Base-by-base conservation (phyloP, 2,888 invertebrate genomes). In the Iselma pallidipennis region DNA sequence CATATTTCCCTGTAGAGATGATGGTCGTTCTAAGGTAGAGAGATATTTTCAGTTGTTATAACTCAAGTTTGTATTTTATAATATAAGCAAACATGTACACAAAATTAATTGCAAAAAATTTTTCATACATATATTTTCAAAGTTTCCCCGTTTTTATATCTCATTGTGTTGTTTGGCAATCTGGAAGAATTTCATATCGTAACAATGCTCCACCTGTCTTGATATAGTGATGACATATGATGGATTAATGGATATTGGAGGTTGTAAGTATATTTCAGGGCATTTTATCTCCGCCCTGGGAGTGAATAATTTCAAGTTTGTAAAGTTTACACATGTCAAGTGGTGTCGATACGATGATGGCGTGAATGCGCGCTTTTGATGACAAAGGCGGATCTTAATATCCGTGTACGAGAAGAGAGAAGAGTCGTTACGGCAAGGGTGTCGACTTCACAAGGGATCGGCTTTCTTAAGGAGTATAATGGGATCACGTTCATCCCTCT, bases 231-330 rank as follows among this genome's bases (percentile, higher is more conserved):
- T 65, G 88, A 88, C 88, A 84, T 85, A 83, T 89, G 89, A 89
- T 89, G 88, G 89, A 89, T 89, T 89, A 89, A 88, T 89, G 88
- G 89, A 88, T 89, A 89, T 89, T 88, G 88, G 88, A 87, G 86
- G 37, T 16, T 14, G 33, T 33, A 16, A 85, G 85, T 85, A 84
- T 85, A 85, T 85, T 85, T 86, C 73, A 70, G 70, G 66, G 61
- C 73, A 74, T 76, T 76, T 77, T 77, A 78, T 77, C 76, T 78
- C 68, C 70, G 68, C 70, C 71, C 21, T 68, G 70, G 73, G 71
- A 74, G 68, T 69, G 73, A 70, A 74, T 74, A 75, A 76, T 75
- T 76, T 74, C 73, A 70, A 74, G 73, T 75, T 75, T 71, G 73
- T 72, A 74, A 74, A 76, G 76, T 77, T 79, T 79, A 78, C 78